Base-by-base conservation (phyloP, 2,888 invertebrate species). In the Apotomis betuletana region DNA sequence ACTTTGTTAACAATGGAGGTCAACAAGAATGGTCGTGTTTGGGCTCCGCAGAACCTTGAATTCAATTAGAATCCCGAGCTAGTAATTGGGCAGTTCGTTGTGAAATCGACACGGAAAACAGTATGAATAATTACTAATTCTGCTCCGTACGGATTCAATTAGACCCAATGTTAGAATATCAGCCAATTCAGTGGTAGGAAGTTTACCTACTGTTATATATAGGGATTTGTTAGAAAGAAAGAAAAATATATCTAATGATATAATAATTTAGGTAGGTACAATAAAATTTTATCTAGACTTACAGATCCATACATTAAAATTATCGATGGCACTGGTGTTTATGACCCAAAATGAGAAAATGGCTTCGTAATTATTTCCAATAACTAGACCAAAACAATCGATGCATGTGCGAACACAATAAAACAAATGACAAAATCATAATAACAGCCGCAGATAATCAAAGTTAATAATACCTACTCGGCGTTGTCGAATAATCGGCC, bases 61-160 rank as follows among this genome's bases (percentile, higher is more conserved):
- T 73, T 13, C 54, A 69, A 69, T 68, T 64, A 68, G 63, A 51
- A 38, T 51, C 15, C 41, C 67, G 41, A 12, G 60, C 58, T 60
- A 15, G 54, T 49, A 54, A 61, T 61, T 69, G 13, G 12, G 36
- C n/a, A 38, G 69, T 62, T 41, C 41, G 41, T 41, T 46, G 55
- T 44, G 59, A 44, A 13, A 59, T 59, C 41, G 59, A 59, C 41
- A 59, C 13, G 44, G 44, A 9, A n/a, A 58, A 5, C 38, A 38
- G n/a, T n/a, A 38, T 15, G 12, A 36, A 38, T 38, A 58, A 58
- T 38, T 38, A 38, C 38, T 49, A 9, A 49, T 49, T 8, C 49
- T 41, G 41, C 41, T 41, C 49, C 9, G 9, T 9, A 38, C n/a
- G 38, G n/a, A 10, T n/a, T 58, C 38, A 58, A 38, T 58, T 58